These are phyloP conservation scores for Notiomystis cincta DNA, from an alignment of 2,113 vertebrate genomes.

Conservation along the genomic window DNA sequence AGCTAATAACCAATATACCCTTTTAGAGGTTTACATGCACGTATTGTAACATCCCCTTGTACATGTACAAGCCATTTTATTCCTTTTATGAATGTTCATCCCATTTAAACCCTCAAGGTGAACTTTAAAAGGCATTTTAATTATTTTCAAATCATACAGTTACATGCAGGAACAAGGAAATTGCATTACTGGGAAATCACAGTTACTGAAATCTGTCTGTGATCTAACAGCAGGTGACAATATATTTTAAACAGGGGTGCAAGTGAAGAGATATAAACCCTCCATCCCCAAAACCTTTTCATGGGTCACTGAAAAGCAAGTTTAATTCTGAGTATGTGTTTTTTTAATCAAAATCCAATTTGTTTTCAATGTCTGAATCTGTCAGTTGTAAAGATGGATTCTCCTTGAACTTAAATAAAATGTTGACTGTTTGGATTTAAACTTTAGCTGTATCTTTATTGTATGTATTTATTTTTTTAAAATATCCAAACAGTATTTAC, in stretches of 20 bases:
- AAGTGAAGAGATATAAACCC: background rate
- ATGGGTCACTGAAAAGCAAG: background rate
- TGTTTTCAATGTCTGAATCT: background rate
- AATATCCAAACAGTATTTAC: background rate
- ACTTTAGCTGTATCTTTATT: background rate
- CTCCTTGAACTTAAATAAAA: background rate
- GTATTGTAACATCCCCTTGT: background rate
- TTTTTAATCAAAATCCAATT: background rate
- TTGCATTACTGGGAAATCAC: background rate
- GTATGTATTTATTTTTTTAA: background rate
- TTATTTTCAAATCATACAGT: background rate
- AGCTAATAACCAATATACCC: background rate
- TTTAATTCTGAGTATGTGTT: background rate
- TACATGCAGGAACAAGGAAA: background rate
- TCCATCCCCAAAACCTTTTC: background rate
- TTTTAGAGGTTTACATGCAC: background rate
- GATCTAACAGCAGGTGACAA: background rate
- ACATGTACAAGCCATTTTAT: background rate
- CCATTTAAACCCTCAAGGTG: background rate
- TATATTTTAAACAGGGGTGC: background rate
- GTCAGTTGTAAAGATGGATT: background rate
- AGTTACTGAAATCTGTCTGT: background rate
- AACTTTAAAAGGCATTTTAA: background rate
- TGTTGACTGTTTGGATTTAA: background rate
- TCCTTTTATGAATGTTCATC: background rate